Evolutionary conservation across 1,140 invertebrate species (phyloP), one percentile per base, ranked within the genome.

Genomic region (Saxidomus purpurata): DNA sequence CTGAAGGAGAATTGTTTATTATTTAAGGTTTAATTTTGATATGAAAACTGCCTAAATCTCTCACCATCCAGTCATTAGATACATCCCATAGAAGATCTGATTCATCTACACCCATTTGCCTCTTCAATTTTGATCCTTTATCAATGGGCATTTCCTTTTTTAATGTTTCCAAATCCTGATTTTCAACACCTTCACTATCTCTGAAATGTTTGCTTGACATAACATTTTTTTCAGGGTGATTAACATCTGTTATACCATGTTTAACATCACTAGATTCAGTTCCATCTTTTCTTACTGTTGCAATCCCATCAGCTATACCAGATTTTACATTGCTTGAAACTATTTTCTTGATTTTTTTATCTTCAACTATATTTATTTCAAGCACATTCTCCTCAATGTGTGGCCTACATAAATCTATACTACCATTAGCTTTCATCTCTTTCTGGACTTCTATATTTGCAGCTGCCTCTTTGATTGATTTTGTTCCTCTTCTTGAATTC

Each of bases 1-100:
- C n/a, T n/a, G n/a, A n/a, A n/a, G n/a, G n/a, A n/a, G n/a, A n/a
- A n/a, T n/a, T n/a, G n/a, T n/a, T n/a, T n/a, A n/a, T n/a, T n/a
- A n/a, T n/a, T n/a, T n/a, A n/a, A n/a, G n/a, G n/a, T n/a, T n/a
- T n/a, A n/a, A n/a, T n/a, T n/a, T n/a, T n/a, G n/a, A n/a, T n/a
- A n/a, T n/a, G n/a, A n/a, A n/a, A n/a, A 19, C 3, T 22, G 36
- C 36, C 22, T 9, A 28, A 69, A 28, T n/a, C 19, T 22, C 40
- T 79, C 43, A 79, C 76, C 76, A 79, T 79, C 76, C 76, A 79
- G 28, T 79, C 76, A 79, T 79, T 79, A 25, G 76, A 34, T 9
- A 79, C 76, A 55, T 79, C 76, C 76, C 76, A 79, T 1, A 79
- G 31, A 17, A 79, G 47, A 49, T 79, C 76, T 25, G 40, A 17